phyloP scores from a whole-genome alignment of 2,113 vertebrate genomes.

The Cariama cristata region DNA sequence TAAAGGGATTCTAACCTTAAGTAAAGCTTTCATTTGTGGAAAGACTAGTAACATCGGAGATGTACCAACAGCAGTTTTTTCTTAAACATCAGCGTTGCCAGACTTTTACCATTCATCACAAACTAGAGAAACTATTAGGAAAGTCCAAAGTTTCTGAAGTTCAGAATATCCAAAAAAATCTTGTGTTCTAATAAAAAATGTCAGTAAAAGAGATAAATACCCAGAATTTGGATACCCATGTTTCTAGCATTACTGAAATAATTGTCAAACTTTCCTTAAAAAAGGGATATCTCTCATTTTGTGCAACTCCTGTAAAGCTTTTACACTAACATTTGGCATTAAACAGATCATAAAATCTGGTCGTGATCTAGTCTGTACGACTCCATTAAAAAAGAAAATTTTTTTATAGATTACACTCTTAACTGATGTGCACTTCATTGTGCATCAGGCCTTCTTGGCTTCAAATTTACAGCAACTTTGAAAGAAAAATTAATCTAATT shows the following conservation, averaged over 20 bases:
- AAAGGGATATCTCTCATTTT: background rate
- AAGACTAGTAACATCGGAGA: background rate
- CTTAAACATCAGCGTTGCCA: background rate
- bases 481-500: background rate
- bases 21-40: background rate
- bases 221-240: background rate
- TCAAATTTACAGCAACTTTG: background rate
- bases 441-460: background rate
- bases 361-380: background rate
- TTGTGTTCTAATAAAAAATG: background rate
- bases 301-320: background rate
- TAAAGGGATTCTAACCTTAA: background rate
- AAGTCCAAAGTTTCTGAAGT: background rate
- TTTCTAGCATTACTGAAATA: background rate
- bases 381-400: background rate
- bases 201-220: background rate
- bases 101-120: background rate
- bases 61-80: background rate
- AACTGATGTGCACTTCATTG: background rate
- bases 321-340: background rate
- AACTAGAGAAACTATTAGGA: background rate
- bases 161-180: background rate
- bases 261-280: background rate
- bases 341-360: background rate
- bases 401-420: background rate